Evolutionary conservation across 2,113 vertebrate species (phyloP), one percentile per base, ranked within the genome.

Genomic region (Tenebrosternarchus preto): DNA sequence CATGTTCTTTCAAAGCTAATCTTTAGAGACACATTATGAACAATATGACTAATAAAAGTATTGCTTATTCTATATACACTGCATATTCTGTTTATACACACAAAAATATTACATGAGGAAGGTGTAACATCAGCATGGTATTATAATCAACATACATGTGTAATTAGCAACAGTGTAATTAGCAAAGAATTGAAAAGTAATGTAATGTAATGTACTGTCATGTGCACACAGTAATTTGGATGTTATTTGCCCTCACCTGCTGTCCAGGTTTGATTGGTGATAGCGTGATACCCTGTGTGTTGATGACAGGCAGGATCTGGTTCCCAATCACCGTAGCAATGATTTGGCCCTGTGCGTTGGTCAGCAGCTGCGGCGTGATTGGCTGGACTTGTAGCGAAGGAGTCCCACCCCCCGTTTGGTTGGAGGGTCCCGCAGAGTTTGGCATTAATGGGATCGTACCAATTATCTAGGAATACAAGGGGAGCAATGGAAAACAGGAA

Each of bases 251-350:
- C 33, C 67, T 24, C 95, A 99, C 96, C 94, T 98, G 97, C 91
- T 99, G 98, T 91, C 98, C 96, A 43, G 97, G 95, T 90, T 98
- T 99, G 91, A 99, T 96, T 73, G 98, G 97, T 1, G 98, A 98
- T 24, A 99, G 94, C 1, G 98, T 99, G 90, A 99, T 99, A 93
- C 97, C 97, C 93, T 98, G 97, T 90, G 97, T 98, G 91, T 99
- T 99, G 94, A 99, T 99, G 91, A 99, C 98, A 66, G 98, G 98
- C 82, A 99, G 93, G 90, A 99, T 98, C 93, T 99, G 98, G 93
- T 99, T 99, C 88, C 98, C 98, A 80, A 99, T 99, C 90, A 99
- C 96, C 0, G 97, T 99, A 89, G 98, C 98, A 84, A 99, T 98
- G 93, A 99, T 99, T 94, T 99, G 98, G 87, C 98, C 98, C 93